A percentile compares a stretch with the other conserved stretches of the same genome.
Evolutionary conservation across 1,140 invertebrate species (phyloP).

Genomic region (Eufriesea mexicana): DNA sequence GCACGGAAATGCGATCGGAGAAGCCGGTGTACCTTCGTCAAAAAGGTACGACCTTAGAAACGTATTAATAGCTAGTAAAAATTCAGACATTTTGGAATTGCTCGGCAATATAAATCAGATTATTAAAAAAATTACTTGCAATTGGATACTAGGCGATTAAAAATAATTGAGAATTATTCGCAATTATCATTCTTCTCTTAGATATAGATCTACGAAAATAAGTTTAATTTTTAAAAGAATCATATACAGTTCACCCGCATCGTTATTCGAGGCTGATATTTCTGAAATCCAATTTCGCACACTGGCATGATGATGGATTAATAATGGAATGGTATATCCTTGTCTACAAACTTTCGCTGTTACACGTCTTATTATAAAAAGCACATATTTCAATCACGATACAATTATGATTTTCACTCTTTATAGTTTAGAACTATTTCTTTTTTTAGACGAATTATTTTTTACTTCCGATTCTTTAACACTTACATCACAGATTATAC

Average conservation of each 20-base stretch:
- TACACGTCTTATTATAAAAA: background rate
- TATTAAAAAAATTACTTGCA: too few species aligned
- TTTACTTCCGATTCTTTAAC: too few species aligned
- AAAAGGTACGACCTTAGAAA: conserved; percentile 64
- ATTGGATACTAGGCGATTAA: too few species aligned
- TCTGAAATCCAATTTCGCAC: background rate
- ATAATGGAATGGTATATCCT: background rate
- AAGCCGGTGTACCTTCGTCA: conserved; percentile 73
- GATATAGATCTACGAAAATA: too few species aligned
- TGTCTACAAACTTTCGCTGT: background rate
- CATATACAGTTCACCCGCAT: background rate
- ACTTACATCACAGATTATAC: too few species aligned
- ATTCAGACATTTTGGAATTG: background rate
- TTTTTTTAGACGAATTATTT: too few species aligned
- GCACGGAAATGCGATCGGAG: conserved; percentile 63
- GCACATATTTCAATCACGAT: background rate
- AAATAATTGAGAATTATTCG: background rate
- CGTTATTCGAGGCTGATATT: background rate
- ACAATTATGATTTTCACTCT: too few species aligned
- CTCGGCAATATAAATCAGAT: too few species aligned
- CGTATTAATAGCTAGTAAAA: background rate
- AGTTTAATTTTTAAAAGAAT: background rate
- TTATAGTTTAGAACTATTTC: too few species aligned
- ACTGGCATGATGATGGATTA: background rate
- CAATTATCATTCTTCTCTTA: background rate